Conservation (phyloP, 2,113 vertebrate genomes). For the Mustela nigripes region DNA sequence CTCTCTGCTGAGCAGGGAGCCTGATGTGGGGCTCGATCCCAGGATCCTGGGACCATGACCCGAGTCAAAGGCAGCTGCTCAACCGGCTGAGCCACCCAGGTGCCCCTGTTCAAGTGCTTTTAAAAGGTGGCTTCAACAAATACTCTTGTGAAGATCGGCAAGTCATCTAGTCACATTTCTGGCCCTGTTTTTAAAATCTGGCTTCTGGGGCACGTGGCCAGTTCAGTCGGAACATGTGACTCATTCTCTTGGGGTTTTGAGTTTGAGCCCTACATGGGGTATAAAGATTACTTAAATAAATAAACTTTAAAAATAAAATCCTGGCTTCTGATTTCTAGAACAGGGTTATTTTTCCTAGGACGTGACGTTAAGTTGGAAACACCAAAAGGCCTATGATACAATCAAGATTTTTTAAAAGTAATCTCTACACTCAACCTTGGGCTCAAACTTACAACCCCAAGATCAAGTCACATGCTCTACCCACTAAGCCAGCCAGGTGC, state of each 20-base stretch:
- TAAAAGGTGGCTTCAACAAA: not conserved
- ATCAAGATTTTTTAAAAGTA: not conserved
- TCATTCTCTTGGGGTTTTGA: not conserved
- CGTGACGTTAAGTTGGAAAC: slow-evolving; percentile 1
- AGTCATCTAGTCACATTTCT: not conserved
- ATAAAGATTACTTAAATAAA: not conserved
- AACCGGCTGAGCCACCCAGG: too few species aligned
- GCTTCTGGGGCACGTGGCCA: not conserved
- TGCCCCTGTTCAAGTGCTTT: not conserved
- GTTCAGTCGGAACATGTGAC: not conserved
- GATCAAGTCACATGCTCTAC: not conserved
- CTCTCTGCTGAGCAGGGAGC: too few species aligned
- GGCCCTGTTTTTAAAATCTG: not conserved
- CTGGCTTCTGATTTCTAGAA: not conserved
- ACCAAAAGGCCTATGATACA: not conserved
- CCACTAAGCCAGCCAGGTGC: not conserved
- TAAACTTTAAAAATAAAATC: not conserved
- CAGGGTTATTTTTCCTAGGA: not conserved
- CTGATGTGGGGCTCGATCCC: too few species aligned
- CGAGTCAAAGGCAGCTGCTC: too few species aligned
- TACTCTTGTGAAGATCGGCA: not conserved
- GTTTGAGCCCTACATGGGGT: not conserved
- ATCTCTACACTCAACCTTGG: not conserved
- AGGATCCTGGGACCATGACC: too few species aligned
- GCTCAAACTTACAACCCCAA: not conserved